Evolutionary conservation across 2,888 invertebrate species (phyloP), one percentile per base, ranked within the genome.

Genomic region (Heterodera filipjevi): DNA sequence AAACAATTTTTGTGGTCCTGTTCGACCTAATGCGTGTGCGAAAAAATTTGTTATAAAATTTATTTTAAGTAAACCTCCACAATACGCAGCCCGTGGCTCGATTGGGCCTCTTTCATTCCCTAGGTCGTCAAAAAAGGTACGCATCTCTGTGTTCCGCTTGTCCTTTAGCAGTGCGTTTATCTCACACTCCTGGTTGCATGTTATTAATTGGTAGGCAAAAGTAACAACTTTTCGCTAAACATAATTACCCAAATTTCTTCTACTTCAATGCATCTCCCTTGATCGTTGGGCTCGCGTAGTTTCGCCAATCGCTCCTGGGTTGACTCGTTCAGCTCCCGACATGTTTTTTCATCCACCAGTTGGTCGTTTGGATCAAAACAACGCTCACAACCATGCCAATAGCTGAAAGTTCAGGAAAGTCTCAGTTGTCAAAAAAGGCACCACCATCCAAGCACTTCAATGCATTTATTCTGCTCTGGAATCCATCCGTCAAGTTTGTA

Each of bases 171-270:
- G 68, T 5, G 16, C 22, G 3, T 68, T 39, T 16, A 72, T 32
- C 8, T 44, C 22, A 39, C 72, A 72, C 8, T 35, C 72, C 39
- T 39, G 6, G 12, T n/a, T n/a, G n/a, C n/a, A n/a, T n/a, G n/a
- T n/a, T n/a, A n/a, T n/a, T n/a, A n/a, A n/a, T n/a, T n/a, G n/a
- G n/a, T n/a, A n/a, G n/a, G n/a, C n/a, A n/a, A n/a, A n/a, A n/a
- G n/a, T n/a, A n/a, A n/a, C n/a, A n/a, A n/a, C n/a, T n/a, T n/a
- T n/a, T n/a, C n/a, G n/a, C n/a, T n/a, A n/a, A n/a, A n/a, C n/a
- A n/a, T n/a, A n/a, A n/a, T 39, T 2, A 12, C 39, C 72, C 72
- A 72, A n/a, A 72, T n/a, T 35, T 35, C 72, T 68, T 68, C 68
- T 0, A 68, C 68, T 32, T 32, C 68, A 22, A 68, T 27, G 19